Base-by-base conservation (phyloP, 2,888 invertebrate genomes). In the Esperia sulphurella region DNA sequence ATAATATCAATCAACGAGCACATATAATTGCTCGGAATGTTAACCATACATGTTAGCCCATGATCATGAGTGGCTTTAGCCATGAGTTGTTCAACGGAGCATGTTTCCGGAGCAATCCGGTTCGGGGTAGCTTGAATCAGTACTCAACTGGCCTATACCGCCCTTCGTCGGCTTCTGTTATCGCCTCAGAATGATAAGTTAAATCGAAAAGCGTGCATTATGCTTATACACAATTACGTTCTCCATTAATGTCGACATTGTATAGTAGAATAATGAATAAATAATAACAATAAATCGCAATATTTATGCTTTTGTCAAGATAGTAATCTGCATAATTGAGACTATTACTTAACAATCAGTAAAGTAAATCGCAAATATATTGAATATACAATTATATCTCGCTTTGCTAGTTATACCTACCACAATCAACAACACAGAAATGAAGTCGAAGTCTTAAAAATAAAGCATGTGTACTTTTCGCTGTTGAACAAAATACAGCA, bases 1-100 rank as follows among this genome's bases (percentile, higher is more conserved):
- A 57, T 50, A 57, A 57, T 51, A 57, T 55, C 53, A 61, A 63
- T 65, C 65, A 71, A 65, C 64, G 52, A 56, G 57, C 59, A 59
- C 55, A 63, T 53, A 67, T 83, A 82, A 84, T 85, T 85, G 79
- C 49, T 58, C 65, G 82, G 83, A 82, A 86, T 84, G 82, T 69
- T 62, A 63, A 58, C 58, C 63, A 70, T 66, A 62, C 65, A 59
- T 58, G 52, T 52, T 46, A 49, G 68, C 62, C 65, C 58, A 59
- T 57, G 57, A 55, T 57, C 56, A 65, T 64, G 66, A 68, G 59
- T 54, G 53, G 50, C 59, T 65, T 59, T 51, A 51, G 50, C 50
- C 52, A 50, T 55, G 55, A 59, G 53, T 52, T 49, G 51, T 55
- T 57, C 54, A 55, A 49, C 56, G 60, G 55, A 59, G 59, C 53